A percentile compares a stretch with the other conserved stretches of the same genome.
Evolutionary conservation across 2,888 invertebrate genomes (phyloP).

Genomic region (Mythimna impura): DNA sequence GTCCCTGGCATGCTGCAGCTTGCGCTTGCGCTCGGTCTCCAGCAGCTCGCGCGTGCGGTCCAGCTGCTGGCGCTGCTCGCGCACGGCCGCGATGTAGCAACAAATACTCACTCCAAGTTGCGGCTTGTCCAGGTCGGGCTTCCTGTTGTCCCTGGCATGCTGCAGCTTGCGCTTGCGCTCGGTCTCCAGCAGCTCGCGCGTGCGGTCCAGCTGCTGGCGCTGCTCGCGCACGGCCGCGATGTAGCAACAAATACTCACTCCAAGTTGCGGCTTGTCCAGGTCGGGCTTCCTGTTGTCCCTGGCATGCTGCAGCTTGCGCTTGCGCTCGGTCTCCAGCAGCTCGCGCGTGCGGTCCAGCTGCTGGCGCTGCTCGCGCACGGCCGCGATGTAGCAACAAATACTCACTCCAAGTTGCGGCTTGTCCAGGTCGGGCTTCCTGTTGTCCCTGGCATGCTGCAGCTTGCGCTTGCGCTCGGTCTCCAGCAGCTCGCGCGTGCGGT

Average conservation of each 20-base stretch:
- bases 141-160: conserved; percentile 85
- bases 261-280: conserved; percentile 62
- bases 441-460: conserved; percentile 87
- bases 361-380: conserved; percentile 83
- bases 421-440: conserved; percentile 76
- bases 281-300: conserved; percentile 83
- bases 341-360: conserved; percentile 87
- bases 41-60: conserved; percentile 87
- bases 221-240: conserved; percentile 88
- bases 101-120: conserved; percentile 13
- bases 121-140: conserved; percentile 73
- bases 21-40: conserved; percentile 87
- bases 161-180: conserved; percentile 88
- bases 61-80: conserved; percentile 83
- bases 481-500: conserved; percentile 86
- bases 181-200: conserved; percentile 85
- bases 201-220: conserved; percentile 84
- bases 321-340: conserved; percentile 86
- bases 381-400: conserved; percentile 84
- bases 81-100: conserved; percentile 88
- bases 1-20: conserved; percentile 87
- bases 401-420: conserved; percentile 58
- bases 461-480: conserved; percentile 87
- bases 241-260: conserved; percentile 13
- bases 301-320: conserved; percentile 87